These are phyloP conservation scores for Anabacerthia variegaticeps DNA, from an alignment of 2,797 vertebrate genomes.

Conservation along the genomic window DNA sequence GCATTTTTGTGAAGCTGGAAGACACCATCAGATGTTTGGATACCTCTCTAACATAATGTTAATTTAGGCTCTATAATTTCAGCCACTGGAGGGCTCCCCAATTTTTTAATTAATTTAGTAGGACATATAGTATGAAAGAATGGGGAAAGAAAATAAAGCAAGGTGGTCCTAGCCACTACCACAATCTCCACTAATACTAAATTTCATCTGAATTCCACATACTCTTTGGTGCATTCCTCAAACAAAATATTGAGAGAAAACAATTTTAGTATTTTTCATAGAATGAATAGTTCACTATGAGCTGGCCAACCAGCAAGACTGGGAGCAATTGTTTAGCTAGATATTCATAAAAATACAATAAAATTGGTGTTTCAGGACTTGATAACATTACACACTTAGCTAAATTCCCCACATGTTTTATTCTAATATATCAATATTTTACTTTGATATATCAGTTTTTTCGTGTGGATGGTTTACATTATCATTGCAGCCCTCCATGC, in stretches of 20 bases:
- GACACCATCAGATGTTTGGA: background rate
- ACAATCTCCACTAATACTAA: background rate
- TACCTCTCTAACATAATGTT: background rate
- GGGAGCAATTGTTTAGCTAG: background rate
- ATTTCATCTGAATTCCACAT: background rate
- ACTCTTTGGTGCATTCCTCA: background rate
- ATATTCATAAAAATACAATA: background rate
- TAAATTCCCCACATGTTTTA: background rate
- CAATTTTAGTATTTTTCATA: background rate
- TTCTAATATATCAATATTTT: background rate
- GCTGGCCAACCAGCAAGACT: background rate
- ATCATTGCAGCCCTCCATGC: background rate
- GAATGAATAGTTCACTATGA: background rate
- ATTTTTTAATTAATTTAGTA: slow-evolving; percentile 37
- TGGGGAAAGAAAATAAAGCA: background rate
- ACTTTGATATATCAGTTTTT: background rate
- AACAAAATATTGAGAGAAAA: background rate
- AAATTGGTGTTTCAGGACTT: background rate
- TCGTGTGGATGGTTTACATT: background rate
- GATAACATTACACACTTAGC: background rate
- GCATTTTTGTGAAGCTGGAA: background rate
- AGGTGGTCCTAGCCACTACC: background rate
- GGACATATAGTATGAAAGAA: background rate
- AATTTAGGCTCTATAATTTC: background rate
- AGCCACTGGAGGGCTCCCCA: slow-evolving; percentile 56